phyloP scores from a whole-genome alignment of 2,888 invertebrate species.

The Macrophya annulata region DNA sequence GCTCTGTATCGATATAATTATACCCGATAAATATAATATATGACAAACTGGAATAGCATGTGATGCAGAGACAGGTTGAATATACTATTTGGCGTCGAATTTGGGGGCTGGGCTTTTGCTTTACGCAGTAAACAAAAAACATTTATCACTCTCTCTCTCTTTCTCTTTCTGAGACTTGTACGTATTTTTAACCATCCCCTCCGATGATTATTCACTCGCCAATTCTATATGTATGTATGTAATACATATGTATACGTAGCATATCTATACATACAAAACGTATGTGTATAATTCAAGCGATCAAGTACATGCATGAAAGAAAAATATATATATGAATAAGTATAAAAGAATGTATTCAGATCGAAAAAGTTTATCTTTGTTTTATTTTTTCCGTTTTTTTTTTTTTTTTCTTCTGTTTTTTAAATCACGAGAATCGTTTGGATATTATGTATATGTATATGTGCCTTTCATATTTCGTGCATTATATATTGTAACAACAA shows the following conservation, averaged over 20 bases:
- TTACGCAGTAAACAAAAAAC: slow-evolving; percentile 24
- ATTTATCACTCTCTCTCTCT: neutral
- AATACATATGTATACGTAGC: neutral
- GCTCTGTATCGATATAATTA: too few species aligned
- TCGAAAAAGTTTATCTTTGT: neutral
- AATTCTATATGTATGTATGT: neutral
- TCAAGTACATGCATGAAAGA: neutral
- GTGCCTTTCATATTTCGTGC: too few species aligned
- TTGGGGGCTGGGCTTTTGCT: slow-evolving; percentile 20
- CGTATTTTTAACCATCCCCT: slow-evolving; percentile 12
- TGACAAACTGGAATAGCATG: slow-evolving; percentile 4
- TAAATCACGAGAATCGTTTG: neutral
- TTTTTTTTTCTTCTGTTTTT: neutral
- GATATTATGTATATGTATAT: too few species aligned
- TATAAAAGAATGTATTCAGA: neutral
- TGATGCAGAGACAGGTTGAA: neutral
- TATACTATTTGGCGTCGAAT: slow-evolving; percentile 9
- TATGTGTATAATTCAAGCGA: too few species aligned
- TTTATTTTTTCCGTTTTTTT: too few species aligned
- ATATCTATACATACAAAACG: too few species aligned
- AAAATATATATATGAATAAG: too few species aligned
- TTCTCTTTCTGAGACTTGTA: neutral
- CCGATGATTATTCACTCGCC: slow-evolving; percentile 11
- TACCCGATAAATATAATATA: slow-evolving; percentile 4
- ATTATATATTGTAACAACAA: neutral